Conservation (phyloP, 2,797 vertebrate genomes). For the Sebastes taczanowskii region DNA sequence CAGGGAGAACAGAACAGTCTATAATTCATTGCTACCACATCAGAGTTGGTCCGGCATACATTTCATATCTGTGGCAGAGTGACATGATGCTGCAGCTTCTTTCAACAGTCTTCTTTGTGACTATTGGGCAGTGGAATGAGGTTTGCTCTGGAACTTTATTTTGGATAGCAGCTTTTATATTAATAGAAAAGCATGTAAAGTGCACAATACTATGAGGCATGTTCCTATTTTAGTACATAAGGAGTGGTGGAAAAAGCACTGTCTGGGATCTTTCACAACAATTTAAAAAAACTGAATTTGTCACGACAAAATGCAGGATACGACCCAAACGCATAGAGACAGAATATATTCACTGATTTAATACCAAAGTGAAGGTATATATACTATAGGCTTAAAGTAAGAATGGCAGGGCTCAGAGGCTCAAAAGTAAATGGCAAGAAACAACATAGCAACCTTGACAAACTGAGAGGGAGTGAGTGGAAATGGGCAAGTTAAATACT, state of each 20-base stretch:
- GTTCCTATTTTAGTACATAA: not conserved
- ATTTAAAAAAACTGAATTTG: no score
- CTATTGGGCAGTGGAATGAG: not conserved
- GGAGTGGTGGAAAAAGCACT: not conserved
- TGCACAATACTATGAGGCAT: not conserved
- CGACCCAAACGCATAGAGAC: no score
- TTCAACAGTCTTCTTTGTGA: not conserved
- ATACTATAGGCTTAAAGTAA: no score
- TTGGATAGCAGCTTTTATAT: not conserved
- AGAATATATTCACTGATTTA: no score
- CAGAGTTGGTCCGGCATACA: not conserved
- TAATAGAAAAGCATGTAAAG: not conserved
- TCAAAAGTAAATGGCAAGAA: not conserved
- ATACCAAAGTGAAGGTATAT: no score
- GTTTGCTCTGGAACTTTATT: not conserved
- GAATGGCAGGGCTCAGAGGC: not conserved
- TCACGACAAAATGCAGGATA: no score
- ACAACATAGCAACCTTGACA: not conserved
- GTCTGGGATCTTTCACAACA: no score
- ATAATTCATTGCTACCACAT: slow-evolving; percentile 41
- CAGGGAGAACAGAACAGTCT: slow-evolving; percentile 32
- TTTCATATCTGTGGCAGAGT: slow-evolving; percentile 13
- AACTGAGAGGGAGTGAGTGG: not conserved
- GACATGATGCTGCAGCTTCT: not conserved
- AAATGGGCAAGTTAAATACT: not conserved